These are phyloP conservation scores for Stenotaenia linearis DNA, from an alignment of 2,888 invertebrate species.

Conservation along the genomic window DNA sequence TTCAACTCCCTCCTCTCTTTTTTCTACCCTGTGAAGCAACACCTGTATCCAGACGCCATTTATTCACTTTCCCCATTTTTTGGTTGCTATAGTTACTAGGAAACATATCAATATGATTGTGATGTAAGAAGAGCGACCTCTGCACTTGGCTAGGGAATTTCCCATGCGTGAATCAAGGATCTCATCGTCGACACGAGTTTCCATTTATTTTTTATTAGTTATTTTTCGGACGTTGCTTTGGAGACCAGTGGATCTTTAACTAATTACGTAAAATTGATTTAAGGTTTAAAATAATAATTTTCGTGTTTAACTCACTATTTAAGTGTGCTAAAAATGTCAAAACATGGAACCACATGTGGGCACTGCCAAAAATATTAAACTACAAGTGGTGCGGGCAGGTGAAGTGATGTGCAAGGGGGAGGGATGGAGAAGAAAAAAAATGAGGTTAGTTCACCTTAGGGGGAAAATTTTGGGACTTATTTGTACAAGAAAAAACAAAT, in stretches of 20 bases:
- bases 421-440: not conserved
- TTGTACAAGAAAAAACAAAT: slow-evolving; percentile 17
- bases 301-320: not conserved
- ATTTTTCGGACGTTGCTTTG: not conserved
- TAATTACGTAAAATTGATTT: not conserved
- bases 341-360: slow-evolving; percentile 6
- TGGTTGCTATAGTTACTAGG: not conserved
- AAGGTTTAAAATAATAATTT: not conserved
- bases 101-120: slow-evolving; percentile 18
- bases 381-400: slow-evolving; percentile 26
- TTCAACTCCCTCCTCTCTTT: not conserved
- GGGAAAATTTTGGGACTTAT: not conserved
- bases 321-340: slow-evolving; percentile 23
- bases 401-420: not conserved
- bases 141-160: slow-evolving; percentile 12
- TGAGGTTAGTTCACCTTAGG: slow-evolving; percentile 17
- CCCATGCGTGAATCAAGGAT: not conserved
- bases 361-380: not conserved
- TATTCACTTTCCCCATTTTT: not conserved
- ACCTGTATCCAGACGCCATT: not conserved
- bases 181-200: not conserved
- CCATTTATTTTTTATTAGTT: not conserved
- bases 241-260: not conserved
- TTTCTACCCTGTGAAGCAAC: not conserved
- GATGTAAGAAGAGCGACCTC: slow-evolving; percentile 20